Evolutionary conservation across 1,140 invertebrate genomes (phyloP), one percentile per base, ranked within the genome.

Genomic region (Triops longicaudatus): DNA sequence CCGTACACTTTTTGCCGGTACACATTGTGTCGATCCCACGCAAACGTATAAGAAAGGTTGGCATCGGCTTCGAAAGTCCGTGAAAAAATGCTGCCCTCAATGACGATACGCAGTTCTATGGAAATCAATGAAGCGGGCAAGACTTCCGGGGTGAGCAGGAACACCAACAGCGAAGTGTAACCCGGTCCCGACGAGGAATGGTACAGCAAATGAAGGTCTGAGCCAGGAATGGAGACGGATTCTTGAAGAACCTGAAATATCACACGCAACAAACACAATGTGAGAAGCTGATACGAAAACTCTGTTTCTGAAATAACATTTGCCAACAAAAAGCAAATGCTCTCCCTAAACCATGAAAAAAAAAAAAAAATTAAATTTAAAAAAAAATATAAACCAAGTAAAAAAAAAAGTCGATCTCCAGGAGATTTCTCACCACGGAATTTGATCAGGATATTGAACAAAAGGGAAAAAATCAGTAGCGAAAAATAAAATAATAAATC

Each of bases 1-100:
- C 94, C 94, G 82, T 96, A 96, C 0, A 96, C 91, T 86, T 98
- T 97, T 85, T 98, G 96, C 82, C 96, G 94, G 84, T 98, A 98
- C 27, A 97, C 95, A 84, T 99, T 98, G 76, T 94, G 86, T 83
- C 98, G 96, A 83, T 97, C 96, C 97, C 97, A 98, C 0, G 95
- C 93, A 83, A 97, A 98, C 0, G 93, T 95, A 84, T 98, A 96
- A 71, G 92, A 95, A 37, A 99, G 86, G 82, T 96, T 93, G 0
- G 95, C 93, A 84, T 98, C 96, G 0, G 97, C 96, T 84, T 98
- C 96, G 83, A 98, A 98, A 1, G 91, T 92, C 84, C 94, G 93
- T 9, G 94, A 91, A 83, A 95, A 92, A 14, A 96, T 86, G 1
- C 94, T 94, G 1, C 97, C 96, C 84, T 97, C 94, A 73, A 98